Evolutionary conservation across 2,888 invertebrate species (phyloP), one percentile per base, ranked within the genome.

Genomic region (Rotaria socialis): DNA sequence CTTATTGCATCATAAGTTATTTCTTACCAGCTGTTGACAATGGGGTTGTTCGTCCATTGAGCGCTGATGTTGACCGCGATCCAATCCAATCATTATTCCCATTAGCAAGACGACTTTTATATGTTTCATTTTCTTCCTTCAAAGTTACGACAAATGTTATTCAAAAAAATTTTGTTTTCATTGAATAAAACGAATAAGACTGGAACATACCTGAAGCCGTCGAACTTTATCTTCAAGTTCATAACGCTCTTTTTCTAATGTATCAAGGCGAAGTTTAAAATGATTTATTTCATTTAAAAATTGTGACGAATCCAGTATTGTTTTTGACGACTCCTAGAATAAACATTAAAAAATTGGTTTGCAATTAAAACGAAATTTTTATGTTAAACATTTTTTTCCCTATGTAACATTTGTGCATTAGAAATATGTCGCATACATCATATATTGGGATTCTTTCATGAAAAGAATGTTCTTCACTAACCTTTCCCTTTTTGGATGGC

Each of bases 221-320:
- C 47, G 43, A 80, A 80, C 80, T 80, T 80, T 80, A 47, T 80
- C 80, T 80, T 80, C 80, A 22, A 80, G 80, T 80, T 80, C 80
- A 47, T 80, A 80, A 47, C 80, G 80, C 47, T 80, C 80, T 80
- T 80, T 80, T n/a, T 80, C 80, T n/a, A 80, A 47, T 80, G 80
- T n/a, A n/a, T 80, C 47, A 24, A 80, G 24, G 5, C 80, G 43
- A 47, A 47, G 19, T 80, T 80, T 80, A 80, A 80, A 80, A 80
- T 80, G 80, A 47, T 80, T 80, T 24, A 80, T 80, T 80, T 80
- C 80, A 80, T 43, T 47, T 47, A 80, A 80, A 47, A 80, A 80
- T 35, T 67, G 67, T 47, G 80, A 80, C 14, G 80, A 8, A 80
- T 80, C 80, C 24, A 80, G 27, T 27, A 67, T 41, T 5, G 67